Conservation (phyloP, 2,888 invertebrate genomes). For the Gastrophysa polygoni region DNA sequence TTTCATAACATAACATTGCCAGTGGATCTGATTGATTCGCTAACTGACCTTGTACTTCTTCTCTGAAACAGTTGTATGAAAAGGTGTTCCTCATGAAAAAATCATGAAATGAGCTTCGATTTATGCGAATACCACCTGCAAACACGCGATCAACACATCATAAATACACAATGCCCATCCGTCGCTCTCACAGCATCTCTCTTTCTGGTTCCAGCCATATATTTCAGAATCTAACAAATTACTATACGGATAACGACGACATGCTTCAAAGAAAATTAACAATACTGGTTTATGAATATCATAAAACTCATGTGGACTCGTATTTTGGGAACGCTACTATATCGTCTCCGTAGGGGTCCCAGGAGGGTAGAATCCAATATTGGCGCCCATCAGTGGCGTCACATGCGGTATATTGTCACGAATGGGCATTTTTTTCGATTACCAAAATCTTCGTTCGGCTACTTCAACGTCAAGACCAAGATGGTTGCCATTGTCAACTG, state of each 20-base stretch:
- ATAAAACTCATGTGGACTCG: slow-evolving; percentile 27
- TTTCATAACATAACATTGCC: too few species aligned
- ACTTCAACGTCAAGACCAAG: too few species aligned
- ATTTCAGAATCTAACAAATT: neutral
- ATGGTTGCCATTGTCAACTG: too few species aligned
- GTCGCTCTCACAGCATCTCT: neutral
- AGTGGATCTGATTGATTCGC: too few species aligned
- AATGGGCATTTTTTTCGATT: too few species aligned
- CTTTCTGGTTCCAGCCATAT: neutral
- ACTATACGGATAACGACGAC: neutral
- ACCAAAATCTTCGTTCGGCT: too few species aligned
- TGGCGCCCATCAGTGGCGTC: slow-evolving; percentile 19
- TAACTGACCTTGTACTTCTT: too few species aligned
- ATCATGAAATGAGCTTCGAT: too few species aligned
- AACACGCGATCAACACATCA: neutral
- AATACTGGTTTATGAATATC: slow-evolving; percentile 20
- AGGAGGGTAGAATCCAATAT: slow-evolving; percentile 1
- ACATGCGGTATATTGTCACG: neutral
- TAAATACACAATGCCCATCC: neutral
- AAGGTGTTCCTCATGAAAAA: too few species aligned
- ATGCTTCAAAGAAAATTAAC: neutral
- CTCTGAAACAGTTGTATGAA: too few species aligned
- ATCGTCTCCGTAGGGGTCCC: slow-evolving; percentile 24
- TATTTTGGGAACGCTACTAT: slow-evolving; percentile 28
- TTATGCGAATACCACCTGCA: neutral